Conservation (phyloP, 2,113 vertebrate species). For the Oceanodroma tethys region DNA sequence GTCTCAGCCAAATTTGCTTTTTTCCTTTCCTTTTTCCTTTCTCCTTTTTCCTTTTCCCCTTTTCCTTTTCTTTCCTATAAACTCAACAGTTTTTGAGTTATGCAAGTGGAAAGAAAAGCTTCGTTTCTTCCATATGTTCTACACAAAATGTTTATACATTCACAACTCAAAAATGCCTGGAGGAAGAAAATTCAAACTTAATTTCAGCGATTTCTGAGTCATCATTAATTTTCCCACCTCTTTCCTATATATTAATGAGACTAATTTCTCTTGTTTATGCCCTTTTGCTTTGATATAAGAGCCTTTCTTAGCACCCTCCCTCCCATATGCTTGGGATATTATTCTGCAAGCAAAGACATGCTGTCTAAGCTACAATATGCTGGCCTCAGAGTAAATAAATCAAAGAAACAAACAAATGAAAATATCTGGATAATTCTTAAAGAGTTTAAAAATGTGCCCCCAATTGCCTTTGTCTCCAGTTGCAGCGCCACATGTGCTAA, state of each 20-base stretch:
- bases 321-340: not conserved
- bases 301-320: not conserved
- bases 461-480: not conserved
- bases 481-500: not conserved
- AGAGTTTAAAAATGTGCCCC: not conserved
- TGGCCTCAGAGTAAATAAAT: not conserved
- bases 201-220: not conserved
- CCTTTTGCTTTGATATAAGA: conserved; percentile 31
- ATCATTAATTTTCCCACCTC: conserved; percentile 31
- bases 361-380: not conserved
- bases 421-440: not conserved
- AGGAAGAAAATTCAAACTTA: not conserved
- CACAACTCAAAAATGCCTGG: conserved; percentile 3
- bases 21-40: not conserved
- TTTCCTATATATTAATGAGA: conserved; percentile 41
- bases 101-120: not conserved
- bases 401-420: not conserved
- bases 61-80: not conserved
- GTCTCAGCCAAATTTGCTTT: not conserved
- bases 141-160: not conserved
- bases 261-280: conserved; percentile 18
- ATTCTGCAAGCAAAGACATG: not conserved
- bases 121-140: not conserved
- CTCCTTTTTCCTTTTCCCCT: not conserved
- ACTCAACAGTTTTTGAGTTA: not conserved